Percentiles rank a stretch among this genome's conserved stretches.
These are phyloP conservation scores for Mesaphorura yosii DNA, from an alignment of 1,140 invertebrate species.

Conservation along the genomic window DNA sequence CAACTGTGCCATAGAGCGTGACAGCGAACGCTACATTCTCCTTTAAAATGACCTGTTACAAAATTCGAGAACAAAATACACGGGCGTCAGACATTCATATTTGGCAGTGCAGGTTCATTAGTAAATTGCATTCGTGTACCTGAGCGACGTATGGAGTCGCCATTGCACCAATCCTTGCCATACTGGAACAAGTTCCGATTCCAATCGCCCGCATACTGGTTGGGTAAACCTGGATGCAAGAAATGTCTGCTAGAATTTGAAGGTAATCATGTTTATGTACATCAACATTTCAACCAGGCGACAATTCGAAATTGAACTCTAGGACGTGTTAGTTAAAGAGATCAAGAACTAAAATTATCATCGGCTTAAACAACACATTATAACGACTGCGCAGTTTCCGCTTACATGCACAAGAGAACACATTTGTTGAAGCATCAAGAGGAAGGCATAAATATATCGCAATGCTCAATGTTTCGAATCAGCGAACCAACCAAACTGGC, in stretches of 20 bases:
- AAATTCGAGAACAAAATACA: constrained; percentile 1
- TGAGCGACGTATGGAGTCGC: constrained; percentile 85
- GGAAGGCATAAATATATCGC: no score
- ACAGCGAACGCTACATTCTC: constrained; percentile 59
- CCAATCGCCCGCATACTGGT: constrained; percentile 76
- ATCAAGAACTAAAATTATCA: no score
- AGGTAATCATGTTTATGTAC: neutral
- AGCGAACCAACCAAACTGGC: no score
- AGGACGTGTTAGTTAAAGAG: no score
- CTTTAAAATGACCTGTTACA: constrained; percentile 51
- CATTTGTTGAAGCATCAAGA: no score
- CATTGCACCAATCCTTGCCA: constrained; percentile 84
- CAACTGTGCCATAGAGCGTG: constrained; percentile 57
- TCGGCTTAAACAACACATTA: no score
- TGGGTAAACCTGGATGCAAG: constrained; percentile 58
- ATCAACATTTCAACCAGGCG: no score
- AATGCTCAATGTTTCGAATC: no score
- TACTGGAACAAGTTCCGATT: constrained; percentile 75
- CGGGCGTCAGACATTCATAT: neutral
- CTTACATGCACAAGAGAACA: no score
- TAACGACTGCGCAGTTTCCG: no score
- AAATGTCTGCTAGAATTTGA: no score
- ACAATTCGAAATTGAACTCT: no score
- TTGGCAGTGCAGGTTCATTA: neutral
- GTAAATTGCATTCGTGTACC: constrained; percentile 41